Conservation (phyloP, 2,888 invertebrate species). For the Leptinotarsa rubiginosa region DNA sequence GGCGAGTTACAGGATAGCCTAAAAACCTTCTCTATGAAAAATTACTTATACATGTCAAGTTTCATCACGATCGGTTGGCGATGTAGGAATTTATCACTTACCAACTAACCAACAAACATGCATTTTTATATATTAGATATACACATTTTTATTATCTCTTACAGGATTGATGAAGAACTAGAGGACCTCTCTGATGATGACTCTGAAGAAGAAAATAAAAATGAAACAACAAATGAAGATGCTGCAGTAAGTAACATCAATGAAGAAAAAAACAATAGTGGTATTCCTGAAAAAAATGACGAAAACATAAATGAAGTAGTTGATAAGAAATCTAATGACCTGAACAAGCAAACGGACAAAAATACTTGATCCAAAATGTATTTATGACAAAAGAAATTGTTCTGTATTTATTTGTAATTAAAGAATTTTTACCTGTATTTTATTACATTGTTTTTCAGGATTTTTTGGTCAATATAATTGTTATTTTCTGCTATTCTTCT, state of each 20-base stretch:
- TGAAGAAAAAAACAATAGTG: background rate
- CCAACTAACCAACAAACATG: too few species aligned
- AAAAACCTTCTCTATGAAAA: too few species aligned
- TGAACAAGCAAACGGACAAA: background rate
- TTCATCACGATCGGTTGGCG: too few species aligned
- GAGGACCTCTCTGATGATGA: conserved; percentile 51
- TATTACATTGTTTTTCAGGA: too few species aligned
- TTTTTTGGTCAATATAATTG: too few species aligned
- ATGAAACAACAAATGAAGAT: conserved; percentile 26
- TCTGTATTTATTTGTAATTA: too few species aligned
- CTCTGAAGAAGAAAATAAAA: conserved; percentile 36
- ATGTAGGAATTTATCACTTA: too few species aligned
- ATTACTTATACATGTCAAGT: too few species aligned
- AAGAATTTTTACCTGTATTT: too few species aligned
- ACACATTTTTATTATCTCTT: conserved; percentile 33
- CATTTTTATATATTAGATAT: background rate
- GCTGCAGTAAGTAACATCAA: background rate
- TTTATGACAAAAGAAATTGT: background rate
- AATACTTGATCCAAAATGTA: background rate
- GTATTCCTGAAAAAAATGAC: background rate
- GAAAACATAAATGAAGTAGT: background rate
- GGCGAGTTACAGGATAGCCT: too few species aligned
- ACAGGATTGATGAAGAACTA: conserved; percentile 58
- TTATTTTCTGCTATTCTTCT: too few species aligned
- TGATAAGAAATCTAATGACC: background rate